phyloP scores from a whole-genome alignment of 1,140 invertebrate species.

The Chironomus tepperi region DNA sequence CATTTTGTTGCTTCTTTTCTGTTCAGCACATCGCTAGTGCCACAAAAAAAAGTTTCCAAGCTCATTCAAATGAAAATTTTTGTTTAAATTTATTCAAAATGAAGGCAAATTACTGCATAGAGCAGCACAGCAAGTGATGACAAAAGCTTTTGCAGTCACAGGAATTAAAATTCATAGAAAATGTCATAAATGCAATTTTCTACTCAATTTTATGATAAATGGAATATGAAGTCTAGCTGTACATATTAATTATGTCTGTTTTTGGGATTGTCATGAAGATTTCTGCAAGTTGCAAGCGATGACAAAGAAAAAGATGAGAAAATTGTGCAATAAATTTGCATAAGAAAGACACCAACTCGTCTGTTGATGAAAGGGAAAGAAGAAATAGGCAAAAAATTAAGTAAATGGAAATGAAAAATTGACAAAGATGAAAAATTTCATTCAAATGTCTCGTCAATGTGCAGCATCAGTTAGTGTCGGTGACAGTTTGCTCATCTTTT shows the following conservation, averaged over 20 bases:
- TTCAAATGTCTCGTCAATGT: too few species aligned
- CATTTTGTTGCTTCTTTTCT: not conserved
- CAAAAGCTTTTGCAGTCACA: not conserved
- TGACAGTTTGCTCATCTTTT: not conserved
- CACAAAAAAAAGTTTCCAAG: not conserved
- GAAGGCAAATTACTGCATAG: not conserved
- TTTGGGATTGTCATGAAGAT: not conserved
- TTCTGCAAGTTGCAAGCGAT: not conserved
- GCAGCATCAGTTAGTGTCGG: too few species aligned
- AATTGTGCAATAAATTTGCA: constrained; percentile 14
- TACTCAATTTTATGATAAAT: too few species aligned
- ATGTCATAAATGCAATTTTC: too few species aligned
- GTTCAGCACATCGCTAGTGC: not conserved
- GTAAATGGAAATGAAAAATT: too few species aligned
- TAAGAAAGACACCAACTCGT: not conserved
- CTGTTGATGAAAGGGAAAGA: too few species aligned
- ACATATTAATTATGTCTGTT: not conserved
- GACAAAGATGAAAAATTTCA: too few species aligned
- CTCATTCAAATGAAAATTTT: not conserved
- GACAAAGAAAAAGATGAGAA: not conserved
- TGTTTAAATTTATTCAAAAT: not conserved
- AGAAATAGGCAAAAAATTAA: too few species aligned
- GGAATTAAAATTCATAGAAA: not conserved
- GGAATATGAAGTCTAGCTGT: too few species aligned
- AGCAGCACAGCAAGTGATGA: not conserved